These are phyloP conservation scores for Aricia agestis DNA, from an alignment of 1,140 invertebrate genomes.

Conservation along the genomic window DNA sequence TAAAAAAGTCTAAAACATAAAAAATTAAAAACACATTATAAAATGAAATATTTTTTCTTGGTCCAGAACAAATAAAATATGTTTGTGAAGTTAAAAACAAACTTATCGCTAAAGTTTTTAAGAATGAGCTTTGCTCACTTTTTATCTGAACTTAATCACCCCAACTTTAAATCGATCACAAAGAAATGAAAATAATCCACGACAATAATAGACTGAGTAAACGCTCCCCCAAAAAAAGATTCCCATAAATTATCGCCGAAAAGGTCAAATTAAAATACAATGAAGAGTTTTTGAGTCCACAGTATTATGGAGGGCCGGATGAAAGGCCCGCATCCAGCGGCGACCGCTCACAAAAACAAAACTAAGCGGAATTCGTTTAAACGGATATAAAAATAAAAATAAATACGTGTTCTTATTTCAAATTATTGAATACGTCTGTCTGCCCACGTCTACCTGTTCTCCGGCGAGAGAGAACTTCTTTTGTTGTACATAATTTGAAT, in stretches of 20 bases:
- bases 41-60: too few species aligned
- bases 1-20: too few species aligned
- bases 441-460: conserved; percentile 70
- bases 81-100: not conserved
- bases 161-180: conserved; percentile 54
- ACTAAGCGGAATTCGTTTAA: conserved; percentile 75
- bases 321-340: conserved; percentile 68
- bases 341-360: conserved; percentile 70
- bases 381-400: conserved; percentile 75
- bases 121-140: conserved; percentile 1
- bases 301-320: conserved; percentile 70
- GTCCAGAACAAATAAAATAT: too few species aligned
- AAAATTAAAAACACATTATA: too few species aligned
- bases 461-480: conserved; percentile 42
- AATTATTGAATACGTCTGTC: conserved; percentile 75
- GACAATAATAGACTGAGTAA: conserved; percentile 70
- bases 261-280: conserved; percentile 77
- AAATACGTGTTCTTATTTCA: conserved; percentile 74
- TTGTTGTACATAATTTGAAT: conserved; percentile 56
- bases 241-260: conserved; percentile 75
- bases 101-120: too few species aligned
- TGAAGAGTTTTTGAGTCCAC: conserved; percentile 74
- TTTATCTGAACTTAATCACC: conserved; percentile 35
- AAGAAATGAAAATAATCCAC: conserved; percentile 61
- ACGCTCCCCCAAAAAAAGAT: conserved; percentile 67